A percentile compares a stretch with the other conserved stretches of the same genome.
phyloP scores from a whole-genome alignment of 2,888 invertebrate genomes.

The Vanessa cardui region DNA sequence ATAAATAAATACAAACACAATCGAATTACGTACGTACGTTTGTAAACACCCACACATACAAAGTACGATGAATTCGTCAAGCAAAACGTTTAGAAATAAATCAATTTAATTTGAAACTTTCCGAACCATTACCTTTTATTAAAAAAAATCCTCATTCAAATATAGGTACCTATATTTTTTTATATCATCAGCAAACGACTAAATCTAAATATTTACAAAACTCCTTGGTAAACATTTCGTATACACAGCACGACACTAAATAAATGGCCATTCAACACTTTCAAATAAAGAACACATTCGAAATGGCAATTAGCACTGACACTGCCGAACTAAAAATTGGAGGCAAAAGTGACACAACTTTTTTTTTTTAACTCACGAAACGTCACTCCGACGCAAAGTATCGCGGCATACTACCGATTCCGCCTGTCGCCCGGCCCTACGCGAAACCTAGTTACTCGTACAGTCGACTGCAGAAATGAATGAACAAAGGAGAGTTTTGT shows the following conservation, averaged over 20 bases:
- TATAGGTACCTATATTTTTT: too few species aligned
- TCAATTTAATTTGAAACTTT: neutral
- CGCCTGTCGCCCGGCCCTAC: conserved; percentile 35
- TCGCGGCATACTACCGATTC: conserved; percentile 50
- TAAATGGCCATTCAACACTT: conserved; percentile 34
- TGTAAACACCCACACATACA: conserved; percentile 30
- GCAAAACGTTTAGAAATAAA: conserved; percentile 27
- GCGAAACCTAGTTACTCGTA: conserved; percentile 26
- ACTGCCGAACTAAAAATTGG: conserved; percentile 45
- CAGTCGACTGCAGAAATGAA: conserved; percentile 16
- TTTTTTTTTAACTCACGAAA: conserved; percentile 40
- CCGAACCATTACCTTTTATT: too few species aligned
- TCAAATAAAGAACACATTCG: conserved; percentile 38
- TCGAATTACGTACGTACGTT: conserved; percentile 21
- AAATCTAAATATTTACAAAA: too few species aligned
- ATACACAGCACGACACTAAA: conserved; percentile 36
- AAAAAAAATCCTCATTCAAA: too few species aligned
- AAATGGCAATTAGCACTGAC: conserved; percentile 33
- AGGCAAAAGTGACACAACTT: conserved; percentile 46
- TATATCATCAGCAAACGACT: too few species aligned
- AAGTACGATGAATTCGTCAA: conserved; percentile 40
- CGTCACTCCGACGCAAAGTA: conserved; percentile 48
- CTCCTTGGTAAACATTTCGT: conserved; percentile 8
- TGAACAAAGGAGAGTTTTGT: neutral
- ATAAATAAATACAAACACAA: conserved; percentile 39